Percentiles rank a stretch among this genome's conserved stretches.
These are phyloP conservation scores for Micromys minutus DNA, from an alignment of 2,113 vertebrate species.

Conservation along the genomic window DNA sequence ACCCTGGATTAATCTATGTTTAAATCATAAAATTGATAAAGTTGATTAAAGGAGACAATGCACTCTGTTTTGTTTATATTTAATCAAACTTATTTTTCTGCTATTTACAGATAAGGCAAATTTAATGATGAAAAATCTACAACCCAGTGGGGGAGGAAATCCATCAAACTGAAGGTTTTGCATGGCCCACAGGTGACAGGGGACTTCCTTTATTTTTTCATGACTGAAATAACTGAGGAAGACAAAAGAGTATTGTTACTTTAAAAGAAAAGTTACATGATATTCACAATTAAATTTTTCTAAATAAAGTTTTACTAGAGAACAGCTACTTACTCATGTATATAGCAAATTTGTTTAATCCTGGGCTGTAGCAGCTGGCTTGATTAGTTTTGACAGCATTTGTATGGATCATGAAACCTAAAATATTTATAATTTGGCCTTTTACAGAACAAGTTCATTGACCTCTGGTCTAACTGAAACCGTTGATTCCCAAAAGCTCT, in stretches of 20 bases:
- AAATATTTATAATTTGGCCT: constrained; percentile 47
- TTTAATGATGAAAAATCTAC: background rate
- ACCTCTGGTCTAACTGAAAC: constrained; percentile 29
- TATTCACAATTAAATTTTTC: constrained; percentile 17
- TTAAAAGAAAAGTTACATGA: background rate
- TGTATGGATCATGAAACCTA: background rate
- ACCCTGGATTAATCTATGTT: background rate
- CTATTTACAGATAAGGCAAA: background rate
- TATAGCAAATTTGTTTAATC: background rate
- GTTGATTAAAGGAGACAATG: background rate
- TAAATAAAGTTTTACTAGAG: background rate
- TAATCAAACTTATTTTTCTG: background rate
- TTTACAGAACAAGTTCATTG: constrained; percentile 45
- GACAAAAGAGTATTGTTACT: constrained; percentile 20
- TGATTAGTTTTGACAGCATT: constrained; percentile 46
- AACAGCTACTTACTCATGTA: constrained; percentile 15
- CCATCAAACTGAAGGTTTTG: background rate
- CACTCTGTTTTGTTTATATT: constrained; percentile 21
- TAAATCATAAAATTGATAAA: background rate
- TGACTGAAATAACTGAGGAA: background rate
- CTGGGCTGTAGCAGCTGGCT: background rate
- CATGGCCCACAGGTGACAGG: background rate
- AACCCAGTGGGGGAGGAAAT: background rate
- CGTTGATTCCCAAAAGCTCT: background rate
- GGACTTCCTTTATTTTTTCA: background rate